Evolutionary conservation across 2,888 invertebrate species (phyloP).

Genomic region (Megaustenia siamemsis): DNA sequence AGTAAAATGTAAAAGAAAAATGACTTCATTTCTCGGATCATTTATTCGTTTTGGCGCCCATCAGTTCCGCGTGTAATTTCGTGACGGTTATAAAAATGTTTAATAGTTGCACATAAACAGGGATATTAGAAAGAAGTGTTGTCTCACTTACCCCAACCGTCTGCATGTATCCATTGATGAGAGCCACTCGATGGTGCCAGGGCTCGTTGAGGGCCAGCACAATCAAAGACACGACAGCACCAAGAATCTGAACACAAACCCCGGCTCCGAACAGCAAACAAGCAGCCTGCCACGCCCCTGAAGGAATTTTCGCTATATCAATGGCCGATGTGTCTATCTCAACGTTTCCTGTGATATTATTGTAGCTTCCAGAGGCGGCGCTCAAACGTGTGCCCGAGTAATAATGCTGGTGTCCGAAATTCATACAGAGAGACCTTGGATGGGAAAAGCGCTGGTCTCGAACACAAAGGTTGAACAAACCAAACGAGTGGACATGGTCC

Average conservation of each 20-base stretch:
- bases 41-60: background rate
- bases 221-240: conserved; percentile 59
- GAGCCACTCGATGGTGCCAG: conserved; percentile 52
- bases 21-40: background rate
- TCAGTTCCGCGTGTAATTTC: background rate
- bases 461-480: conserved; percentile 67
- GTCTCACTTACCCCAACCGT: conserved; percentile 56
- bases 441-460: conserved; percentile 53
- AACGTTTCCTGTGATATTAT: background rate
- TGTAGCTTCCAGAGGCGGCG: background rate
- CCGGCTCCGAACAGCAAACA: conserved; percentile 73
- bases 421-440: conserved; percentile 45
- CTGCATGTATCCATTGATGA: conserved; percentile 59
- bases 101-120: background rate
- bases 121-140: background rate
- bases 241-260: conserved; percentile 66
- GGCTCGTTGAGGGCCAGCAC: conserved; percentile 51
- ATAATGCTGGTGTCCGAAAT: conserved; percentile 46
- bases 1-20: background rate
- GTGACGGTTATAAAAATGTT: background rate
- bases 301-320: conserved; percentile 61
- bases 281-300: conserved; percentile 71
- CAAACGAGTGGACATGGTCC: conserved; percentile 66
- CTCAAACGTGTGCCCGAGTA: background rate
- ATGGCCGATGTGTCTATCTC: conserved; percentile 49